phyloP scores from a whole-genome alignment of 2,888 invertebrate species.

The Notodonta ziczac region DNA sequence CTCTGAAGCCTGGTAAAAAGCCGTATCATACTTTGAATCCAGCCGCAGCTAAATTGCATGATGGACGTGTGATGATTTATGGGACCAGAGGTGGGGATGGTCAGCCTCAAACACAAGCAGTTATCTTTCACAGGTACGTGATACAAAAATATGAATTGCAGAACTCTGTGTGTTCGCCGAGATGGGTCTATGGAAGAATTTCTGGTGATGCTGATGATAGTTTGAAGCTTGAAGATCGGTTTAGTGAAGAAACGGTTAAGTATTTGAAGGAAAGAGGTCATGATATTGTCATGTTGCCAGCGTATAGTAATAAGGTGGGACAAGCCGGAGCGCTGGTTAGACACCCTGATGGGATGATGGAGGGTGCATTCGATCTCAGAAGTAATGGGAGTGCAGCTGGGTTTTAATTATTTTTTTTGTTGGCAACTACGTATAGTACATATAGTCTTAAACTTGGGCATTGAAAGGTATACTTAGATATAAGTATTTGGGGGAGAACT shows the following conservation, averaged over 20 bases:
- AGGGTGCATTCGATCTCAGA: constrained; percentile 72
- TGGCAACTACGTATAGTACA: no score
- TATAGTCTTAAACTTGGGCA: no score
- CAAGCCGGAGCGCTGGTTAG: constrained; percentile 71
- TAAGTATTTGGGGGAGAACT: no score
- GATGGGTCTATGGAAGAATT: constrained; percentile 68
- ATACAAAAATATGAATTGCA: constrained; percentile 66
- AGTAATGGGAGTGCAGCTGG: constrained; percentile 73
- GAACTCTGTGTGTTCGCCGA: constrained; percentile 58
- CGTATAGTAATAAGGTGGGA: constrained; percentile 58
- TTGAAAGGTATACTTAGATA: no score
- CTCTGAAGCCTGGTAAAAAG: constrained; percentile 70
- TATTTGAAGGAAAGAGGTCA: constrained; percentile 67
- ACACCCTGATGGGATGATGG: constrained; percentile 64
- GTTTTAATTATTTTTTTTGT: constrained; percentile 43
- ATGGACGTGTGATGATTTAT: constrained; percentile 71
- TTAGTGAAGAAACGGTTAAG: constrained; percentile 55
- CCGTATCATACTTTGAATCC: constrained; percentile 74
- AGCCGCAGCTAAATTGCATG: constrained; percentile 67
- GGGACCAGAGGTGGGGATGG: constrained; percentile 77
- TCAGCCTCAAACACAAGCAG: constrained; percentile 74
- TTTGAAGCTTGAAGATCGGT: constrained; percentile 65
- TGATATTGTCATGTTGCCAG: constrained; percentile 49
- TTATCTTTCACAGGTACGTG: constrained; percentile 74
- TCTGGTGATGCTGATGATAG: constrained; percentile 42